Conservation (phyloP, 2,113 vertebrate species). For the Oryctolagus cuniculus region DNA sequence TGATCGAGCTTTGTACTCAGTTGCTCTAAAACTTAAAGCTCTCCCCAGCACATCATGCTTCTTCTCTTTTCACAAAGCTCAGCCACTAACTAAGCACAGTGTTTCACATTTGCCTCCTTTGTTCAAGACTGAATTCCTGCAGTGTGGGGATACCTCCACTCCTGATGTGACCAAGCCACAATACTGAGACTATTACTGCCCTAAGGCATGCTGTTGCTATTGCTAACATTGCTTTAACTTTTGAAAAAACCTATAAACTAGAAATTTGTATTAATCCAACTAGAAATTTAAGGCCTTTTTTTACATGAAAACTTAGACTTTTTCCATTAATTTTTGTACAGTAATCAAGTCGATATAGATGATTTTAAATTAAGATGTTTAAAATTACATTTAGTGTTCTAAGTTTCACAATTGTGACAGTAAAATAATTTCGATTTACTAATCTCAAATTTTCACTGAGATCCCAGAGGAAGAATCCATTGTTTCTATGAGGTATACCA, state of each 20-base stretch:
- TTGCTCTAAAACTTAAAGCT: background rate
- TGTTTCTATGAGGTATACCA: background rate
- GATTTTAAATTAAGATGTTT: conserved; percentile 43
- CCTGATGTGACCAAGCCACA: background rate
- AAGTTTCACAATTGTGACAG: background rate
- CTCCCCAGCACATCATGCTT: background rate
- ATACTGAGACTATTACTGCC: background rate
- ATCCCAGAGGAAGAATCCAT: background rate
- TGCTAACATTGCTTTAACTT: background rate
- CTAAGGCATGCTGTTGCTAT: background rate
- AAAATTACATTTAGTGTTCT: conserved; percentile 10
- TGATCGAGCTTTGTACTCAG: background rate
- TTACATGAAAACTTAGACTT: background rate
- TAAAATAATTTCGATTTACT: background rate
- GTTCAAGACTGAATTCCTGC: background rate
- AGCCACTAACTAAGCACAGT: background rate
- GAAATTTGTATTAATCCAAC: background rate
- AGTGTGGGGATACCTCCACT: background rate
- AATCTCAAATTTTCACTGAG: conserved; percentile 15
- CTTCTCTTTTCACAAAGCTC: background rate
- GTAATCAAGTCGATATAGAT: conserved; percentile 14
- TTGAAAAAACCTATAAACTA: background rate
- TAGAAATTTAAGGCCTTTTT: conserved; percentile 36
- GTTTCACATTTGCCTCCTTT: background rate
- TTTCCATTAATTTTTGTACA: background rate